phyloP scores from a whole-genome alignment of 2,888 invertebrate genomes.

The Leptarthrus brevirostris region DNA sequence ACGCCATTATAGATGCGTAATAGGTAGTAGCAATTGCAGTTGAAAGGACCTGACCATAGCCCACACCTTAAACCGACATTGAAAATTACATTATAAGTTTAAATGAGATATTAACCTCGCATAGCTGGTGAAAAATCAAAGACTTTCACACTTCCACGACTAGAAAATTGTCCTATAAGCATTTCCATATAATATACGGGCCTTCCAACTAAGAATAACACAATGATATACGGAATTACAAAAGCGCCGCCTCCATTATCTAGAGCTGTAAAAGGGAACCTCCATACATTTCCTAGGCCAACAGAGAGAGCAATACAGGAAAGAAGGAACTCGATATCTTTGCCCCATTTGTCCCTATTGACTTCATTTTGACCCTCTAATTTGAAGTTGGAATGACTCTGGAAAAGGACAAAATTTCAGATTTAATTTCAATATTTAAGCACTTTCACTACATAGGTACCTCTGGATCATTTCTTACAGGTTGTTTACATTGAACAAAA shows the following conservation, averaged over 20 bases:
- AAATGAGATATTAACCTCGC: slow-evolving; percentile 69
- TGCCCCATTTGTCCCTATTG: slow-evolving; percentile 70
- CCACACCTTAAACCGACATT: slow-evolving; percentile 67
- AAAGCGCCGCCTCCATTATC: slow-evolving; percentile 78
- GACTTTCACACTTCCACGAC: slow-evolving; percentile 75
- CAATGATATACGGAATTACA: slow-evolving; percentile 74
- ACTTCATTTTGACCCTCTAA: not conserved
- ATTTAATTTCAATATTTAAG: no score
- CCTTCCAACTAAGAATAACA: slow-evolving; percentile 73
- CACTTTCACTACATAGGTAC: not conserved
- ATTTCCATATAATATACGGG: slow-evolving; percentile 81
- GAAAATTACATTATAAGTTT: not conserved
- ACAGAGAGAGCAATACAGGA: slow-evolving; percentile 72
- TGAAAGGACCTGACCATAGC: slow-evolving; percentile 70
- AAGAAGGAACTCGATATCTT: slow-evolving; percentile 74
- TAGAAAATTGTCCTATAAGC: slow-evolving; percentile 78
- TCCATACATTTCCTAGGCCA: slow-evolving; percentile 76
- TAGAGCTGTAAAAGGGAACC: slow-evolving; percentile 75
- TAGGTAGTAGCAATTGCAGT: slow-evolving; percentile 73
- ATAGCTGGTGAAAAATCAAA: slow-evolving; percentile 75
- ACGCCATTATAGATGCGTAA: slow-evolving; percentile 75
- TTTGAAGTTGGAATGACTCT: not conserved
- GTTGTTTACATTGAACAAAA: not conserved
- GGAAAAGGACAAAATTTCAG: no score
- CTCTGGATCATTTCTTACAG: not conserved